Evolutionary conservation across 2,113 vertebrate genomes (phyloP).

Genomic region (Tragelaphus scriptus): DNA sequence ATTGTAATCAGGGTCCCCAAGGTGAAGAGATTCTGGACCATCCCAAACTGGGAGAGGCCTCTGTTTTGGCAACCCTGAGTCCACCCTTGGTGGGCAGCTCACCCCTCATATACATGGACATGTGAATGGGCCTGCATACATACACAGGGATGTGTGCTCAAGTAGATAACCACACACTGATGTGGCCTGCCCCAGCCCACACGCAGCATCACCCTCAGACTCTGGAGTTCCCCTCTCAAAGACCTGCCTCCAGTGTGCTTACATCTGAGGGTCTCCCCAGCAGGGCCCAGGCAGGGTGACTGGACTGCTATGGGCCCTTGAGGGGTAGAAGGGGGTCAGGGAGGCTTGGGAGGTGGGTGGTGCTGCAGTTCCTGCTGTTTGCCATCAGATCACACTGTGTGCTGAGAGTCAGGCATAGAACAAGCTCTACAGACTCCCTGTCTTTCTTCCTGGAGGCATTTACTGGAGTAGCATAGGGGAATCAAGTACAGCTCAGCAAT

Average conservation of each 20-base stretch:
- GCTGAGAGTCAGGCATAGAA: too few species aligned
- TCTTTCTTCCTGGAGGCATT: not conserved
- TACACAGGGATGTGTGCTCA: rapidly evolving
- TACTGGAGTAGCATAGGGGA: not conserved
- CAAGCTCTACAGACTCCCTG: not conserved
- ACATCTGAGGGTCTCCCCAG: not conserved
- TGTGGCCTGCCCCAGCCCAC: not conserved
- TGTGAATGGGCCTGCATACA: rapidly evolving
- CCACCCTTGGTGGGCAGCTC: not conserved
- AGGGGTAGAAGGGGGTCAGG: rapidly evolving
- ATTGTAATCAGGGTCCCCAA: not conserved
- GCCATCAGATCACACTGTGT: rapidly evolving
- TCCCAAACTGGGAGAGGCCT: not conserved
- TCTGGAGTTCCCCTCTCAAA: not conserved
- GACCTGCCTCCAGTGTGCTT: not conserved
- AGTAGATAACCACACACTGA: rapidly evolving
- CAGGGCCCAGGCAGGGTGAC: not conserved
- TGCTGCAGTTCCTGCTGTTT: not conserved
- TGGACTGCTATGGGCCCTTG: not conserved
- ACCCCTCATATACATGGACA: rapidly evolving
- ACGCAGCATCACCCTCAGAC: rapidly evolving
- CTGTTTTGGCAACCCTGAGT: rapidly evolving
- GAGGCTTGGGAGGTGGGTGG: not conserved
- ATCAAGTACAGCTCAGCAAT: not conserved
- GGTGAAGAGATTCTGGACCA: rapidly evolving